phyloP scores from a whole-genome alignment of 2,888 invertebrate genomes.

The Zygaena filipendulae region DNA sequence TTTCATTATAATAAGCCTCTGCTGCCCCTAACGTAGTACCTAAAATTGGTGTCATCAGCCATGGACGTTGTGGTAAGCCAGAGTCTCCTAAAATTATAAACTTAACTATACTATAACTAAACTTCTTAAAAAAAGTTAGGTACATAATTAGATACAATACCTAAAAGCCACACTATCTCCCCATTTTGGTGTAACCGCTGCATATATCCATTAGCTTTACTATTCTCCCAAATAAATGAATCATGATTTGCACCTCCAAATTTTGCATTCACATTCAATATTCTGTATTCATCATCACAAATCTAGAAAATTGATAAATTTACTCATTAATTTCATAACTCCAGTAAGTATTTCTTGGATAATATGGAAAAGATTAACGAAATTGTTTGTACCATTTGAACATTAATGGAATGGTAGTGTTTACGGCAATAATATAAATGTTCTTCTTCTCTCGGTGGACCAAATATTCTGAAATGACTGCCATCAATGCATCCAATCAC shows the following conservation, averaged over 20 bases:
- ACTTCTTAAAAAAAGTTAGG: too few relatives aligned
- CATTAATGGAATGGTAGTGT: slow-evolving; percentile 19
- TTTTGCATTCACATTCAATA: slow-evolving; percentile 11
- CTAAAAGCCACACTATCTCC: slow-evolving; percentile 10
- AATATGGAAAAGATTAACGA: too few relatives aligned
- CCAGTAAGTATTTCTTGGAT: too few relatives aligned
- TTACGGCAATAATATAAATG: slow-evolving; percentile 15
- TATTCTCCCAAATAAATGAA: slow-evolving; percentile 15
- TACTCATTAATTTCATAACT: too few relatives aligned
- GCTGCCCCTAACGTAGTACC: slow-evolving; percentile 5
- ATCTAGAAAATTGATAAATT: slow-evolving; percentile 10
- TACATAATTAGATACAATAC: neutral
- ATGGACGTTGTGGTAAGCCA: slow-evolving; percentile 13
- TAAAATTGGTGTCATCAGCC: slow-evolving; percentile 15
- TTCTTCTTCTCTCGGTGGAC: slow-evolving; percentile 10
- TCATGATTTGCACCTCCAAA: slow-evolving; percentile 15
- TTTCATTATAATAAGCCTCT: slow-evolving; percentile 6
- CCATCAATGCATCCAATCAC: slow-evolving; percentile 13
- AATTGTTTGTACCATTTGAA: slow-evolving; percentile 21
- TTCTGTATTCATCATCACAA: slow-evolving; percentile 9
- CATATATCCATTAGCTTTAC: slow-evolving; percentile 8
- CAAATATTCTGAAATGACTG: slow-evolving; percentile 13
- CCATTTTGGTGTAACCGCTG: slow-evolving; percentile 8
- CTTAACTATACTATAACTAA: too few relatives aligned
- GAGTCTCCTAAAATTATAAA: slow-evolving; percentile 8